Evolutionary conservation across 2,888 invertebrate species (phyloP), one percentile per base, ranked within the genome.

Genomic region (Sinopyrophorus schimmeli): DNA sequence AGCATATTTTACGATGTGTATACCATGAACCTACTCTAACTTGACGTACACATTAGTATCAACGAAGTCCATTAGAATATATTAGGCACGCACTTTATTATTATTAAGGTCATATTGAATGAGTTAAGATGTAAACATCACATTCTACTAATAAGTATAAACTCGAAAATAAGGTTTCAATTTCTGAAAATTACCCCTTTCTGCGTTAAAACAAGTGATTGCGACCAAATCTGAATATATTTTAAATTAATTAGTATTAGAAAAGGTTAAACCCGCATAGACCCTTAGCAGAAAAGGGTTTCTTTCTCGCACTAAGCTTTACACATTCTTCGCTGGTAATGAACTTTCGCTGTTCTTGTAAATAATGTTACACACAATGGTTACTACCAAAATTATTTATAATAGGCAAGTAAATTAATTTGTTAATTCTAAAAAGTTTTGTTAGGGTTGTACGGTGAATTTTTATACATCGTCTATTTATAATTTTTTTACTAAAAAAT

Each of bases 211-310:
- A 23, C 15, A 44, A 50, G 51, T 57, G 54, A 59, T 56, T 58
- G 53, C 53, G 34, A 46, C 47, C 47, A 55, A 57, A 47, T 52
- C 53, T 51, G 53, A 52, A 57, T 58, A 55, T 53, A 53, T 60
- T 58, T 58, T 58, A 57, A 60, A 60, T 58, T 60, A 60, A 60
- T 60, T 60, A 58, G 54, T 55, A 48, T 47, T 37, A 17, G 23
- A 43, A 26, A 44, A 52, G 49, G 53, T 57, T 56, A 47, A 53
- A 38, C 50, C n/a, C 44, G 47, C 37, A 51, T 49, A 57, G 55
- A 56, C n/a, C n/a, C n/a, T n/a, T n/a, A n/a, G n/a, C n/a, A 55
- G 55, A 54, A 24, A n/a, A 43, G 26, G 57, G 53, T 58, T 54
- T 28, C 40, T 55, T 54, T 54, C 39, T 26, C 47, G 40, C 51